Percentiles rank a stretch among this genome's conserved stretches.
phyloP scores from a whole-genome alignment of 2,888 invertebrate species.

The Helleia helle region DNA sequence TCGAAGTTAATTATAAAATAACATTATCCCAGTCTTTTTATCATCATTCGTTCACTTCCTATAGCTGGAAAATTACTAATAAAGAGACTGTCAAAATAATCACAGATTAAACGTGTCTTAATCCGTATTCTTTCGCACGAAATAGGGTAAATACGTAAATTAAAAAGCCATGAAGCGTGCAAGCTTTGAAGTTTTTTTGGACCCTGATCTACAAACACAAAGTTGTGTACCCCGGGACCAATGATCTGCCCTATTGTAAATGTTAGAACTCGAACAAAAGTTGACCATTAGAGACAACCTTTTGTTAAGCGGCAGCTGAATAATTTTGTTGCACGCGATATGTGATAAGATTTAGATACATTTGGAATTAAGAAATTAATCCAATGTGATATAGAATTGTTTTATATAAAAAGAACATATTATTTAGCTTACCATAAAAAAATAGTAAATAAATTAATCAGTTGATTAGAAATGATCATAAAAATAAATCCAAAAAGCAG shows the following conservation, averaged over 20 bases:
- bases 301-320: constrained; percentile 58
- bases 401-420: too few relatives aligned
- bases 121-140: neutral
- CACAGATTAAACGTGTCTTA: neutral
- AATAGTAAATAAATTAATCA: too few relatives aligned
- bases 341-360: neutral
- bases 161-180: constrained; percentile 4
- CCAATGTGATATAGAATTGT: too few relatives aligned
- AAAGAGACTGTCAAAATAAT: constrained; percentile 5
- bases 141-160: neutral
- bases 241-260: constrained; percentile 55
- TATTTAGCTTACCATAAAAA: too few relatives aligned
- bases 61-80: too few relatives aligned
- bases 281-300: constrained; percentile 55
- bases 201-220: neutral
- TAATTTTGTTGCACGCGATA: constrained; percentile 24
- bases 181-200: constrained; percentile 1
- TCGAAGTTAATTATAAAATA: too few relatives aligned
- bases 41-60: too few relatives aligned
- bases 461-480: too few relatives aligned
- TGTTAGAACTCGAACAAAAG: constrained; percentile 55
- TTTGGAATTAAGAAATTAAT: too few relatives aligned
- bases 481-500: too few relatives aligned
- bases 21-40: too few relatives aligned
- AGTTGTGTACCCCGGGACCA: constrained; percentile 33